A percentile compares a stretch with the other conserved stretches of the same genome.
Conservation (phyloP, 2,113 vertebrate species). For the Erythrocebus patas region DNA sequence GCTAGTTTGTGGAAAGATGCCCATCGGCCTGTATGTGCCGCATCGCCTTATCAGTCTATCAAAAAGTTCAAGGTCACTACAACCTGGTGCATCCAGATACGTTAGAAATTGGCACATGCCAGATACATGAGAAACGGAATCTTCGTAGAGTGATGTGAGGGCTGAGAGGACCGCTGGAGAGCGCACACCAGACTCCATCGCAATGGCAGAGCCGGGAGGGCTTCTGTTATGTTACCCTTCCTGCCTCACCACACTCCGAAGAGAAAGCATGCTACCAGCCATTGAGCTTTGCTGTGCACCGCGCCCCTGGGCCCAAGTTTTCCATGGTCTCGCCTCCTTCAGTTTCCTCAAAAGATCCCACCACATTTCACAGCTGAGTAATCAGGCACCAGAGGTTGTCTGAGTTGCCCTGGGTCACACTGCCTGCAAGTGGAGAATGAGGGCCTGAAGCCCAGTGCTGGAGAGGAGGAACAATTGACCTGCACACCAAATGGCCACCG, state of each 20-base stretch:
- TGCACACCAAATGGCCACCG: neutral
- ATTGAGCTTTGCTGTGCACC: accelerated
- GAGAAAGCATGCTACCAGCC: neutral
- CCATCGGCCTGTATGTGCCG: neutral
- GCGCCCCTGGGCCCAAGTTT: neutral
- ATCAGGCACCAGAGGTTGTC: neutral
- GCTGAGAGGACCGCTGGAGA: neutral
- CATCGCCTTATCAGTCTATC: neutral
- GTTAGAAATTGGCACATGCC: neutral
- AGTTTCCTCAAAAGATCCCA: neutral
- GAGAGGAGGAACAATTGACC: neutral
- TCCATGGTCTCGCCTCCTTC: accelerated
- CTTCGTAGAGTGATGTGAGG: accelerated
- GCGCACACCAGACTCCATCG: neutral
- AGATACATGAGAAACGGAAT: neutral
- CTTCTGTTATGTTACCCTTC: accelerated
- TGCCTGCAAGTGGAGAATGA: neutral
- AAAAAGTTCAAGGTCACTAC: neutral
- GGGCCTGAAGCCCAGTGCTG: neutral
- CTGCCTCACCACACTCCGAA: accelerated
- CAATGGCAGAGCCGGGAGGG: accelerated
- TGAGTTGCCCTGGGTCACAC: neutral
- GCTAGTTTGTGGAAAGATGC: neutral
- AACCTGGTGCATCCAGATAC: neutral
- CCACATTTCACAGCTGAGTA: neutral